phyloP scores from a whole-genome alignment of 2,797 vertebrate genomes.

The Myiotriccus ornatus region DNA sequence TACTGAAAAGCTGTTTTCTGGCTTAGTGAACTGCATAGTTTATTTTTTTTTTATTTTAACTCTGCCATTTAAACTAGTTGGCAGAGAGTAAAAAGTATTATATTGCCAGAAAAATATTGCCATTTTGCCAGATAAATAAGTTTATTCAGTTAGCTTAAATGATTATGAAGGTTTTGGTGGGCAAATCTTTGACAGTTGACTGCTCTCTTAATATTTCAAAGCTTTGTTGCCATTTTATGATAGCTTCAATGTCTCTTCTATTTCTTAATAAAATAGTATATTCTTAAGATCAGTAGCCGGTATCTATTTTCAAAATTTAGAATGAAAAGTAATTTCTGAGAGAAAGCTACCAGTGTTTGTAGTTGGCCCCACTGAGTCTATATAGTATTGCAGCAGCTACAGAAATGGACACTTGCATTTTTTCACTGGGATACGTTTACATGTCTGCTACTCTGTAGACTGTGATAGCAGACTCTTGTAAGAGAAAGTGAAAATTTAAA shows the following conservation, averaged over 20 bases:
- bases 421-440: background rate
- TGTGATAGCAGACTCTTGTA: background rate
- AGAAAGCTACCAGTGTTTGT: background rate
- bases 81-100: background rate
- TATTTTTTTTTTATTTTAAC: background rate
- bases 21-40: background rate
- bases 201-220: background rate
- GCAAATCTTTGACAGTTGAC: background rate
- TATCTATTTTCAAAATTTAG: background rate
- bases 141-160: background rate
- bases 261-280: conserved; percentile 13
- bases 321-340: background rate
- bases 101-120: background rate
- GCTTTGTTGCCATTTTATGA: background rate
- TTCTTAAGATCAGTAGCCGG: background rate
- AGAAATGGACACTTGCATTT: background rate
- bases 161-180: background rate
- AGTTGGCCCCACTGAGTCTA: background rate
- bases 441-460: background rate
- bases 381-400: background rate
- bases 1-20: background rate
- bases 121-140: background rate
- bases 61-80: background rate
- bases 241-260: background rate
- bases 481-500: background rate